phyloP scores from a whole-genome alignment of 2,797 vertebrate genomes.

The Otus scops region DNA sequence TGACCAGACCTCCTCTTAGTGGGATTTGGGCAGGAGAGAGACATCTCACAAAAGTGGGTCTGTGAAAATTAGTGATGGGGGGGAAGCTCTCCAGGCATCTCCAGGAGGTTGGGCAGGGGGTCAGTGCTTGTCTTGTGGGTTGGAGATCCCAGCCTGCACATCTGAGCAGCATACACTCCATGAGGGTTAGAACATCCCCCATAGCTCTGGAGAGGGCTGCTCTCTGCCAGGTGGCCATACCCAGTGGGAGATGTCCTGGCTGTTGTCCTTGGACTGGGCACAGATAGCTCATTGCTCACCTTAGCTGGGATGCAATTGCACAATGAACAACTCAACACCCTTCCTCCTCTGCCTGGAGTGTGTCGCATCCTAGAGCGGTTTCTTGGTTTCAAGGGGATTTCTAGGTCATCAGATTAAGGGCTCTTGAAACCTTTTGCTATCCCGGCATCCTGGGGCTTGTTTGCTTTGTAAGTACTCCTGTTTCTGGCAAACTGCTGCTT shows the following conservation, averaged over 20 bases:
- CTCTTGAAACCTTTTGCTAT: conserved; percentile 14
- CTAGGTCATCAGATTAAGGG: conserved; percentile 27
- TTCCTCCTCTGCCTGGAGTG: neutral
- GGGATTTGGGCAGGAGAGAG: neutral
- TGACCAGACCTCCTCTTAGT: neutral
- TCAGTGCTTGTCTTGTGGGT: neutral
- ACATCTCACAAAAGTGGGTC: neutral
- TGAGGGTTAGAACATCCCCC: neutral
- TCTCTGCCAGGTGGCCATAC: neutral
- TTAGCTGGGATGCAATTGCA: neutral
- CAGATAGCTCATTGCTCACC: neutral
- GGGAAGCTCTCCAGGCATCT: neutral
- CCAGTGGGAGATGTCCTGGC: neutral
- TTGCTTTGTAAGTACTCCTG: conserved; percentile 9
- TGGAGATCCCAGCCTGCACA: neutral
- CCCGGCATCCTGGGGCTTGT: neutral
- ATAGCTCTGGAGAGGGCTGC: neutral
- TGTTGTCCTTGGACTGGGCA: neutral
- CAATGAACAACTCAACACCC: neutral
- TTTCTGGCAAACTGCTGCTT: conserved; percentile 7
- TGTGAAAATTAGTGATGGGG: neutral
- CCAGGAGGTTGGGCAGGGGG: neutral
- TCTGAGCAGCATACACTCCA: neutral
- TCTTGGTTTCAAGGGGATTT: conserved; percentile 6
- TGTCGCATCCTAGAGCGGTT: neutral